phyloP scores from a whole-genome alignment of 2,888 invertebrate genomes.

The Dione vanillae region DNA sequence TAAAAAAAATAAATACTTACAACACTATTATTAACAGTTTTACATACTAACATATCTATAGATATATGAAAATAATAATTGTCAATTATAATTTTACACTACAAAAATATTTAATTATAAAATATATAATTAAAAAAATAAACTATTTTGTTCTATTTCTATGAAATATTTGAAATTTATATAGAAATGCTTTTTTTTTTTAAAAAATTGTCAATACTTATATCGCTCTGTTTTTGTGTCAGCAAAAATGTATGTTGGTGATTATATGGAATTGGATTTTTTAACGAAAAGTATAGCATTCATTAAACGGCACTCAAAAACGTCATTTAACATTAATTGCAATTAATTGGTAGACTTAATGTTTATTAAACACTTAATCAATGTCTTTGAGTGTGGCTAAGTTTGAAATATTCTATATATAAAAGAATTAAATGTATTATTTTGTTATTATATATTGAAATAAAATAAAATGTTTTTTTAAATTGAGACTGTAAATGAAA shows the following conservation, averaged over 20 bases:
- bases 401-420: background rate
- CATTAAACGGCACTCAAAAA: background rate
- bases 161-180: too few species aligned
- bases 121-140: too few species aligned
- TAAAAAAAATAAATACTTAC: too few species aligned
- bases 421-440: background rate
- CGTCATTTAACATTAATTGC: background rate
- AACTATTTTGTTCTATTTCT: too few species aligned
- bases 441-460: background rate
- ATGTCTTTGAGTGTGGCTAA: background rate
- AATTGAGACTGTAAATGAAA: background rate
- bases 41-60: too few species aligned
- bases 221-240: slow-evolving; percentile 49
- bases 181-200: background rate
- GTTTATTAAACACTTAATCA: background rate
- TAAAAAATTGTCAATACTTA: slow-evolving; percentile 4
- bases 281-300: background rate
- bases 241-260: slow-evolving; percentile 49
- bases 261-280: slow-evolving; percentile 30
- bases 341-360: background rate
- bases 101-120: too few species aligned
- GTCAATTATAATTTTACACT: too few species aligned
- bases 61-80: too few species aligned
- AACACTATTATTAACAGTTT: too few species aligned
- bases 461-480: background rate